Conservation (phyloP, 2,888 invertebrate species). For the Dolomedes plantarius region DNA sequence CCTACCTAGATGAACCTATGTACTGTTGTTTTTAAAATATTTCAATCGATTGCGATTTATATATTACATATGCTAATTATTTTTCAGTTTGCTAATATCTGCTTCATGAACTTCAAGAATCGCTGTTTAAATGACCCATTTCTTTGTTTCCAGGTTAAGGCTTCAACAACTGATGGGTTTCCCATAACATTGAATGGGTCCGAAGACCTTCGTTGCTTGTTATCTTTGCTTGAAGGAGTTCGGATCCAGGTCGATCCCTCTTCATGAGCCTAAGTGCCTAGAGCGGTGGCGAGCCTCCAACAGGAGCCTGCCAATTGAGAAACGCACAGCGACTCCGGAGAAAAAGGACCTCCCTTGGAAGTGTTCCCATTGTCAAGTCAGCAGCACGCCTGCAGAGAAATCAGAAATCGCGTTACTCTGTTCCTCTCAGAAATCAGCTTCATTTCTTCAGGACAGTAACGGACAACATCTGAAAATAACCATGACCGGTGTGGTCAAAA, state of each 20-base stretch:
- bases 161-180: neutral
- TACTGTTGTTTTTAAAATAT: no score
- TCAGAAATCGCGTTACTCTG: neutral
- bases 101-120: no score
- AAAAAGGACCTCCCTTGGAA: conserved; percentile 76
- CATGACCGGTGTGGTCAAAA: conserved; percentile 49
- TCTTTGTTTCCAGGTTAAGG: conserved; percentile 3
- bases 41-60: no score
- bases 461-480: neutral
- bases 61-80: no score
- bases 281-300: conserved; percentile 80
- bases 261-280: conserved; percentile 84
- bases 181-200: conserved; percentile 60
- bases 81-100: no score
- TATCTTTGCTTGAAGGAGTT: conserved; percentile 83
- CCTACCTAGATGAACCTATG: no score
- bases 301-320: conserved; percentile 79
- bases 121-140: no score
- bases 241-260: conserved; percentile 81
- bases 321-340: conserved; percentile 79
- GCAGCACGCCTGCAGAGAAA: neutral
- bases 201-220: conserved; percentile 78
- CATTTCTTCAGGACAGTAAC: neutral
- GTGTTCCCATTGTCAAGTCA: conserved; percentile 36
- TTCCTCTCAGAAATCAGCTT: neutral